Evolutionary conservation across 53 echinoderm and acorn worm species (phyloP).

Genomic region (Crossaster papposus): DNA sequence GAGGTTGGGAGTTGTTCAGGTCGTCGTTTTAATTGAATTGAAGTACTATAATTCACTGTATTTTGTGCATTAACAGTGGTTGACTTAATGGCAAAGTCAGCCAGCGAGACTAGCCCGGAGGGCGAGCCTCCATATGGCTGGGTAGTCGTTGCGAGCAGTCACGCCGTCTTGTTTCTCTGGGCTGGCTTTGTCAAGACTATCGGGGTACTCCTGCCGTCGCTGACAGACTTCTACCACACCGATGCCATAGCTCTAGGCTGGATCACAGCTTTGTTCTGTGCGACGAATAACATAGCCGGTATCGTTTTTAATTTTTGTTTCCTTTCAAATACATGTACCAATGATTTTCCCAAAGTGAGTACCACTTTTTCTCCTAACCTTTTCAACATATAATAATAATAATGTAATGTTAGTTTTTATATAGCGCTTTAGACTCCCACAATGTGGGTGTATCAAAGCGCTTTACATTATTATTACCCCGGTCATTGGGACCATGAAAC

Average conservation of each 20-base stretch:
- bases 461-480: no score
- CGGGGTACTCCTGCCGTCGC: conserved; percentile 24
- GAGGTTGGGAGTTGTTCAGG: no score
- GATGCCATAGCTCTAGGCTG: conserved; percentile 9
- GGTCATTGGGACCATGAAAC: no score
- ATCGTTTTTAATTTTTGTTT: background rate
- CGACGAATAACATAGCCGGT: conserved; percentile 39
- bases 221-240: conserved; percentile 1
- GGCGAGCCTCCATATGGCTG: background rate
- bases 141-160: conserved; percentile 28
- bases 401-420: no score
- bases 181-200: conserved; percentile 31
- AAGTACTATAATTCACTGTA: no score
- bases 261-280: conserved; percentile 11
- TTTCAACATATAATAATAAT: no score
- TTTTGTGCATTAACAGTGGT: background rate
- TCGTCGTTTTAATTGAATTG: no score
- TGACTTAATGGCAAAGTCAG: background rate
- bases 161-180: conserved; percentile 42
- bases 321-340: no score
- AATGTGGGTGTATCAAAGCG: no score
- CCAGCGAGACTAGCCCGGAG: background rate
- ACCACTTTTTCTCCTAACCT: no score
- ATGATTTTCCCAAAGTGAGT: no score
- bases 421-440: no score